Conservation (phyloP, 37 sponge, comb jelly and placozoan species). For the Axinella damicornis region DNA sequence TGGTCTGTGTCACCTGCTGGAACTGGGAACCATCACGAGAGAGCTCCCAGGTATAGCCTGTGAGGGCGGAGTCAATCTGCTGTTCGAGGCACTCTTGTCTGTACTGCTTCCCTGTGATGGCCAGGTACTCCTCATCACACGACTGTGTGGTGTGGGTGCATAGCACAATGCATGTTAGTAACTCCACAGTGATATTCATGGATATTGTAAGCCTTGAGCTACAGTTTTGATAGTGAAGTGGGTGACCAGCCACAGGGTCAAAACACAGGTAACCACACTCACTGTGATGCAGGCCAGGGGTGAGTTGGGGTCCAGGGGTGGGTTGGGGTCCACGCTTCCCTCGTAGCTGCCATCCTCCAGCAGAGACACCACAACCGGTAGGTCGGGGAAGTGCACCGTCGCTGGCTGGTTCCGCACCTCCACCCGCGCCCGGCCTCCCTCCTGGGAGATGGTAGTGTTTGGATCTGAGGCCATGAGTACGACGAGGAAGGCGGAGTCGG, state of each 20-base stretch:
- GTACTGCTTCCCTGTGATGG: background rate
- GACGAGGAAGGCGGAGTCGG: conserved; percentile 1
- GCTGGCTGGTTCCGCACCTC: conserved; percentile 2
- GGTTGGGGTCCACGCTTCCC: background rate
- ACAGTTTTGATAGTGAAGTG: background rate
- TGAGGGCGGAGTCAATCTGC: conserved; percentile 23
- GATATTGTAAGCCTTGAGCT: background rate
- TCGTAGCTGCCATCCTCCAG: background rate
- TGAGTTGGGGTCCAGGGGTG: conserved; percentile 24
- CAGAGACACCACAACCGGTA: conserved; percentile 36
- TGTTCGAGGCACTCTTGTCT: conserved; percentile 15
- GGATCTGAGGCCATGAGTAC: background rate
- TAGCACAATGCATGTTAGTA: background rate
- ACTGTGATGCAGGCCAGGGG: conserved; percentile 65
- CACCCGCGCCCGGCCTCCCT: background rate
- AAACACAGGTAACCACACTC: conserved; percentile 36
- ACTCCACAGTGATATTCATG: background rate
- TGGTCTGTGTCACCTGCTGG: background rate
- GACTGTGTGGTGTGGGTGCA: background rate
- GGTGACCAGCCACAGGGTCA: background rate
- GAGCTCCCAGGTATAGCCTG: conserved; percentile 65
- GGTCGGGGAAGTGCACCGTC: conserved; percentile 42
- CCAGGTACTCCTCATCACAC: conserved; percentile 19
- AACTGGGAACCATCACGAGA: conserved; percentile 23
- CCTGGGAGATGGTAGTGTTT: background rate